Evolutionary conservation across 2,888 invertebrate genomes (phyloP), one percentile per base, ranked within the genome.

Genomic region (Trissolcus japonicus): DNA sequence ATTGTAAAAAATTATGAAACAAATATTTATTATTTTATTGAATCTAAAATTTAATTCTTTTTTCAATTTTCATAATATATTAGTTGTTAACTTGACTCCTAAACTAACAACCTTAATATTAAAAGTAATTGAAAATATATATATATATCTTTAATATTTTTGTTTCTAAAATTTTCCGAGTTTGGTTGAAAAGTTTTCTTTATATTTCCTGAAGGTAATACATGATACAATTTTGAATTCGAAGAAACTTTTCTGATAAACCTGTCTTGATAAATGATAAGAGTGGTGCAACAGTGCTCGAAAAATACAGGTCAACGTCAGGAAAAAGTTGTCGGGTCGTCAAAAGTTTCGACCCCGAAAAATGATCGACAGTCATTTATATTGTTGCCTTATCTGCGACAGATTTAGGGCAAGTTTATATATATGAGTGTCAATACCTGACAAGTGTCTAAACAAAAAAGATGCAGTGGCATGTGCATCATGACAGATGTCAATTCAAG

Each of bases 361-460:
- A 56, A 41, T 13, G 25, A 19, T 17, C 9, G 16, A 48, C n/a
- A 62, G 69, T 62, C 56, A 71, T 71, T 71, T 51, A 71, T 71
- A 50, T 51, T 19, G 13, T 16, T 29, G 4, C n/a, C 25, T 63
- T 63, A 71, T 71, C 63, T 71, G 55, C n/a, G 69, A 71, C 54
- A 72, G 65, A 72, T 72, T 72, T 72, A 72, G 59, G 59, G 72
- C 59, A 59, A 53, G 65, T 72, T 59, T 59, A 63, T 60, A 59
- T 46, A 35, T 35, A 35, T 35, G 35, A 53, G 59, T 65, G 72
- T 72, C 65, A 65, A 53, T 59, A 54, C 48, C 40, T 65, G 72
- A 65, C 63, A 60, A 65, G 65, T 65, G 59, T 40, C 48, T 59
- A 72, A 54, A 63, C 57, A 63, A 72, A 72, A 71, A 69, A 61